Evolutionary conservation across 2,888 invertebrate species (phyloP).

Genomic region (Smittia aterrima): DNA sequence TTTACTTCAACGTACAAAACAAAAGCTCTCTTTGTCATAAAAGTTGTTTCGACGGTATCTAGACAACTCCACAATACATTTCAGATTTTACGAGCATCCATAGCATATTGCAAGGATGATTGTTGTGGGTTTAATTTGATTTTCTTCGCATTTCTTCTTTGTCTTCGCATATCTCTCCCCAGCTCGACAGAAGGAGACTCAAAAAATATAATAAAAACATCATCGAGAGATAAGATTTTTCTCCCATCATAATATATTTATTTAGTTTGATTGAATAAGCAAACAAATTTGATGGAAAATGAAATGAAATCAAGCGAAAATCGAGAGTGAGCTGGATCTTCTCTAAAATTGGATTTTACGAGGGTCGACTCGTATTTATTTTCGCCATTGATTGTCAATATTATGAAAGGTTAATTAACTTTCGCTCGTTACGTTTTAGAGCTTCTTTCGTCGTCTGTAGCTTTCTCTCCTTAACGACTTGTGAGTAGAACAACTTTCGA

Average conservation of each 20-base stretch:
- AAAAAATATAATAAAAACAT: constrained; percentile 17
- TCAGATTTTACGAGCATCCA: background rate
- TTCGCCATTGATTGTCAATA: background rate
- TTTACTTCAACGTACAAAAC: background rate
- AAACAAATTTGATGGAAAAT: constrained; percentile 39
- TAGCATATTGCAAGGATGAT: background rate
- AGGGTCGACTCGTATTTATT: constrained; percentile 20
- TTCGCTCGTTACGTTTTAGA: constrained; percentile 12
- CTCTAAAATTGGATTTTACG: background rate
- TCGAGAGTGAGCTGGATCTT: background rate
- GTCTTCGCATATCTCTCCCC: background rate
- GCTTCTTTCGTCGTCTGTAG: background rate
- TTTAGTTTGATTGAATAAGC: constrained; percentile 40
- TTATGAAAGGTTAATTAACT: constrained; percentile 20
- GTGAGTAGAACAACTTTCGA: background rate
- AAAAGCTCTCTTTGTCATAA: background rate
- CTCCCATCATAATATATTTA: constrained; percentile 32
- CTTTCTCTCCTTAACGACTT: background rate
- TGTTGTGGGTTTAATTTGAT: constrained; percentile 1
- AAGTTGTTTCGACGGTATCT: background rate
- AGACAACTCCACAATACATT: background rate
- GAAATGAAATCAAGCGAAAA: constrained; percentile 32
- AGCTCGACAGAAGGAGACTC: too few relatives aligned
- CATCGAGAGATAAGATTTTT: constrained; percentile 30
- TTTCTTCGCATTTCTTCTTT: constrained; percentile 5